Base-by-base conservation (phyloP, 2,888 invertebrate species). In the Polia nebulosa region DNA sequence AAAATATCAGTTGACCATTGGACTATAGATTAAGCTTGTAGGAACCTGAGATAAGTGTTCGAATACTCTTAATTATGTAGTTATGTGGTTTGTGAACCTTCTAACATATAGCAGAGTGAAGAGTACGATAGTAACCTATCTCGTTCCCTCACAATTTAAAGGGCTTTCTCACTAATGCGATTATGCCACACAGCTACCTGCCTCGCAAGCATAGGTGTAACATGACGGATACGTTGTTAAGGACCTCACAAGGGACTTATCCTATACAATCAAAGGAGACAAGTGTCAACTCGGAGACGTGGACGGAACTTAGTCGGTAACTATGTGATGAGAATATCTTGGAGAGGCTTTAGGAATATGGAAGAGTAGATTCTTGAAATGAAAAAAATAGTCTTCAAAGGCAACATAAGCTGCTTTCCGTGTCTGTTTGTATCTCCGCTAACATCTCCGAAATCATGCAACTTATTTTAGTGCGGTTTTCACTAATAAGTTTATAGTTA, bases 191-290 rank as follows among this genome's bases (percentile, higher is more conserved):
- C 58, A 58, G 22, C 57, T 29, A 13, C 27, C 27, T 73, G 34
- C 4, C 27, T 45, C 2, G 8, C 45, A 32, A 49, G 44, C 53
- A 55, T 45, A 59, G 39, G 34, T 65, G 11, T 11, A 72, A 59
- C 51, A 72, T 44, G 59, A 32, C 25, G 47, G 61, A 76, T 62
- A 61, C 25, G 22, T n/a, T 53, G 27, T 45, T 55, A 61, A 62
- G 39, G 34, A 44, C 22, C 49, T 27, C 17, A n/a, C 59, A 52
- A 41, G 25, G 27, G 71, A 52, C 51, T 72, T 66, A 63, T 72
- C 77, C 72, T 77, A 66, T 72, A 53, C 77, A 76, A 76, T 77
- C 76, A 76, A 60, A 62, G 25, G 47, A 72, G 47, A 47, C 72
- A 62, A 65, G 56, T 77, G 62, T 64, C 60, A 74, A 47, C 52